These are phyloP conservation scores for Molossus alvarezi DNA, from an alignment of 2,797 vertebrate genomes.

Conservation along the genomic window DNA sequence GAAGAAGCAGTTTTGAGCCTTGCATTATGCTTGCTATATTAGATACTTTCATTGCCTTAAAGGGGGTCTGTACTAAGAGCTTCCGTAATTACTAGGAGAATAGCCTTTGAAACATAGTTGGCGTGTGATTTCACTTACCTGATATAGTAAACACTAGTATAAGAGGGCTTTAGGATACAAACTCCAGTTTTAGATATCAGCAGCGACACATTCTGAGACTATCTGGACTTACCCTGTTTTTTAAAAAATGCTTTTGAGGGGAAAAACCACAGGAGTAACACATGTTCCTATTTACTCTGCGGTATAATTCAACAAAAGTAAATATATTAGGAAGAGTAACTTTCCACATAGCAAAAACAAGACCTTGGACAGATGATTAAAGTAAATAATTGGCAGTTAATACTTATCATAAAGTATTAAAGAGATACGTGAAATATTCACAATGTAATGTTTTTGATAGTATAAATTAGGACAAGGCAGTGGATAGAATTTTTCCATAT, in stretches of 20 bases:
- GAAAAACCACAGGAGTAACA: slow-evolving; percentile 10
- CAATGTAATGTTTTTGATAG: not conserved
- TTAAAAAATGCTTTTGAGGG: slow-evolving; percentile 5
- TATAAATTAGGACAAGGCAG: not conserved
- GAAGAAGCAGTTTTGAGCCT: not conserved
- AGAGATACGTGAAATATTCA: not conserved
- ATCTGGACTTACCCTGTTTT: not conserved
- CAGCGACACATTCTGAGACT: not conserved
- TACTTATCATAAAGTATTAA: not conserved
- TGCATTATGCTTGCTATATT: not conserved
- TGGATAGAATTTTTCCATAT: slow-evolving; percentile 1
- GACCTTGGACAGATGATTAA: not conserved
- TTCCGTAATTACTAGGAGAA: not conserved
- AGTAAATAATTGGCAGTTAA: slow-evolving; percentile 4
- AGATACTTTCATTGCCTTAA: not conserved
- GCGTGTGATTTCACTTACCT: slow-evolving; percentile 63
- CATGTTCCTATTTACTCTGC: slow-evolving; percentile 16
- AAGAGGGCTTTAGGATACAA: slow-evolving; percentile 73
- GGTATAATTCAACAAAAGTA: slow-evolving; percentile 39
- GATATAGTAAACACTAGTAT: slow-evolving; percentile 76
- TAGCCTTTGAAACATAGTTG: slow-evolving; percentile 44
- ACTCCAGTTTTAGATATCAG: slow-evolving; percentile 61
- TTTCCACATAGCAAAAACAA: slow-evolving; percentile 36
- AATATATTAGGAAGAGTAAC: slow-evolving; percentile 62
- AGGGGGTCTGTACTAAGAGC: not conserved